Percentiles rank a stretch among this genome's conserved stretches.
These are phyloP conservation scores for Gopherus flavomarginatus DNA, from an alignment of 2,113 vertebrate genomes.

Conservation along the genomic window DNA sequence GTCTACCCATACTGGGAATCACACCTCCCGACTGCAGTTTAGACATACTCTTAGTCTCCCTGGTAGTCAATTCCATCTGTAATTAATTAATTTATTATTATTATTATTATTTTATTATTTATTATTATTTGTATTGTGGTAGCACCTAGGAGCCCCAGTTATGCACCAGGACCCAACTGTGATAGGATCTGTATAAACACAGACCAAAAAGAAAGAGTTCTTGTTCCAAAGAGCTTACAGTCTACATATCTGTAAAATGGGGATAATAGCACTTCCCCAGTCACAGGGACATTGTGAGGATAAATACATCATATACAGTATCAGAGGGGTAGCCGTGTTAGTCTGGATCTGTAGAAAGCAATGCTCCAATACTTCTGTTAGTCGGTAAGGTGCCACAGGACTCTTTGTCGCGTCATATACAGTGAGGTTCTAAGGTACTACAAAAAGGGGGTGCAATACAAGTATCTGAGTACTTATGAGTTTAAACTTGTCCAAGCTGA, in stretches of 20 bases:
- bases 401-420: too few species aligned
- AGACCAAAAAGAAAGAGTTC: not conserved
- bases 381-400: too few species aligned
- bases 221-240: not conserved
- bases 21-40: not conserved
- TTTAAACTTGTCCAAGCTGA: not conserved
- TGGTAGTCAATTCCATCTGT: not conserved
- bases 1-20: not conserved
- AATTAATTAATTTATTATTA: not conserved
- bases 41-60: too few species aligned
- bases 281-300: not conserved
- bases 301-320: not conserved
- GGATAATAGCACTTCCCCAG: not conserved
- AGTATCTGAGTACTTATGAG: not conserved
- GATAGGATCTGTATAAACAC: not conserved
- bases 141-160: not conserved
- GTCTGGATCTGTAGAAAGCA: too few species aligned
- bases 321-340: too few species aligned
- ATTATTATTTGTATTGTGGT: not conserved
- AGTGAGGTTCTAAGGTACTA: not conserved
- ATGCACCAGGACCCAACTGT: not conserved
- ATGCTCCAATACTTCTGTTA: too few species aligned
- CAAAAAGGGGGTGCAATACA: not conserved
- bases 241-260: not conserved
- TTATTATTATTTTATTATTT: too few species aligned